Evolutionary conservation across 2,888 invertebrate species (phyloP), one percentile per base, ranked within the genome.

Genomic region (Leptopterna dolabrata): DNA sequence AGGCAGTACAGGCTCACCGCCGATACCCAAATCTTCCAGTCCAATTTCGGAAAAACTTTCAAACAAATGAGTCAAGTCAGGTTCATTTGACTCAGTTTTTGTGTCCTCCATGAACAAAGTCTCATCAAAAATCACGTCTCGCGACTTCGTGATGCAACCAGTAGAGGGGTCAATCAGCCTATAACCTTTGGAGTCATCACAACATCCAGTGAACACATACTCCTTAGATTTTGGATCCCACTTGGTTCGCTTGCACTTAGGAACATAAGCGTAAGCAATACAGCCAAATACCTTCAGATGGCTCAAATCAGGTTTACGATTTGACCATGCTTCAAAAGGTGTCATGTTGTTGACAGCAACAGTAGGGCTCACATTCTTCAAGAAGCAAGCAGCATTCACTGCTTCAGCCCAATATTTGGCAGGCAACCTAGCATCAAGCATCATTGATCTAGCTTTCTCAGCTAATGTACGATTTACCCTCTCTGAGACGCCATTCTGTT

Each of bases 401-500:
- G 80, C 80, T 80, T 87, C 87, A 30, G 87, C 87, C 87, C 76
- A 86, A 41, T 47, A 47, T 27, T 47, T 41, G 11, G 13, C 41
- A 30, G 29, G 19, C 14, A 81, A 30, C 9, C 11, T 41, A 1
- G 87, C 76, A 27, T 70, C 80, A 16, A 51, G 14, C 47, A 87
- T 63, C 87, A 87, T 83, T 55, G 78, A 76, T 19, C 87, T 41
- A 9, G 80, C 80, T 27, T 87, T 87, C 30, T 87, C 87, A 14
- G 82, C 70, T 19, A 87, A 51, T 7, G 78, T 80, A 3, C 87
- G 47, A 36, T 87, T 78, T 16, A 80, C 36, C 13, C 87, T n/a
- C 30, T 87, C 87, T n/a, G 80, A 36, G 45, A 81, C 55, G 9
- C 87, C 87, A 41, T 87, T 87, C 51, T 87, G 87, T 63, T 80